phyloP scores from a whole-genome alignment of 2,113 vertebrate species.

The Passerina amoena region DNA sequence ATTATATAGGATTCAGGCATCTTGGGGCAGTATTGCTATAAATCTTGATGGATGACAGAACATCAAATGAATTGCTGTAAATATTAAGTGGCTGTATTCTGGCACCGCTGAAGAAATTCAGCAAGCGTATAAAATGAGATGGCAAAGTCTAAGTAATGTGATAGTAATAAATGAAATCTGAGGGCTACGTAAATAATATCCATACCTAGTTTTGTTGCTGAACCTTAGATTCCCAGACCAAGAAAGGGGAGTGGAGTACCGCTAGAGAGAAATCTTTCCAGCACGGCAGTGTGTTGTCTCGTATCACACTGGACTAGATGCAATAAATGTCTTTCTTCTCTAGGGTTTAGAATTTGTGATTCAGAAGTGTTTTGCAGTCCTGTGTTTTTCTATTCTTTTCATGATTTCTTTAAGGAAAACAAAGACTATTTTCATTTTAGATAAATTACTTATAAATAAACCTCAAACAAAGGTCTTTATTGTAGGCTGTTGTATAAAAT shows the following conservation, averaged over 20 bases:
- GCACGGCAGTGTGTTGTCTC: background rate
- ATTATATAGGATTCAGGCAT: slow-evolving; percentile 20
- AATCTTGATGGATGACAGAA: slow-evolving; percentile 37
- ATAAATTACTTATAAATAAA: background rate
- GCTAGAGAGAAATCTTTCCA: background rate
- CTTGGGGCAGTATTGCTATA: slow-evolving; percentile 13
- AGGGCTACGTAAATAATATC: background rate
- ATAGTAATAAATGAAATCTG: slow-evolving; percentile 2
- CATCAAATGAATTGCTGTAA: slow-evolving; percentile 61
- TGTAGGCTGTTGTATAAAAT: background rate
- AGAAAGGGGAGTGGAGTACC: background rate
- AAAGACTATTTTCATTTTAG: background rate
- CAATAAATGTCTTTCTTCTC: background rate
- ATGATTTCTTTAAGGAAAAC: background rate
- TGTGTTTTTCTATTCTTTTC: background rate
- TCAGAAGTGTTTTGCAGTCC: background rate
- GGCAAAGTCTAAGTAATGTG: background rate
- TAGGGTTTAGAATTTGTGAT: background rate
- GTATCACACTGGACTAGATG: background rate
- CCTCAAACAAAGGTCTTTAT: background rate
- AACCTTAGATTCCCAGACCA: background rate
- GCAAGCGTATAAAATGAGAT: background rate
- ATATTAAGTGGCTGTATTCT: slow-evolving; percentile 53
- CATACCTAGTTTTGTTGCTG: background rate
- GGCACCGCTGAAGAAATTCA: background rate